Conservation (phyloP, 2,113 vertebrate species). For the Nettapus auritus region DNA sequence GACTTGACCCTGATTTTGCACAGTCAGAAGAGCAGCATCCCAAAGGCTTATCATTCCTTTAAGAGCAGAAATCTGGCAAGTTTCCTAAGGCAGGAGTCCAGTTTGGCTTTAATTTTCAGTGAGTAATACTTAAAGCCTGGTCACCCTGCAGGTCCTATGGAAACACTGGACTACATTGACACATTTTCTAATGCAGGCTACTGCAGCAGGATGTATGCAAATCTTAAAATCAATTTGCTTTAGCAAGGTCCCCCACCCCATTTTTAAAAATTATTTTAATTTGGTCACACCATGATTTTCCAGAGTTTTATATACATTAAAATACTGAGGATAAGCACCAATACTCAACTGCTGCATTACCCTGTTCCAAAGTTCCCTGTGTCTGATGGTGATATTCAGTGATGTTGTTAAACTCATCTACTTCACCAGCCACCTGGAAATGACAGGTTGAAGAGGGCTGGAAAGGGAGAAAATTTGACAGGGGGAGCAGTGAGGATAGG, state of each 20-base stretch:
- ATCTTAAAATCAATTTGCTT: background rate
- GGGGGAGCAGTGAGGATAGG: background rate
- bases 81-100: constrained; percentile 34
- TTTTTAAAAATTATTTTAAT: background rate
- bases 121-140: background rate
- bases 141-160: background rate
- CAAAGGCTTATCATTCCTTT: constrained; percentile 39
- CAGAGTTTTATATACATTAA: background rate
- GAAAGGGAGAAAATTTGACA: background rate
- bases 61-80: constrained; percentile 5
- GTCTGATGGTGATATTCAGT: rapidly evolving
- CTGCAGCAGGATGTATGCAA: background rate
- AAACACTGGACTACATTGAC: background rate
- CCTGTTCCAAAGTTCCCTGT: background rate
- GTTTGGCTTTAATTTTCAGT: background rate
- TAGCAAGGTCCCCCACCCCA: rapidly evolving
- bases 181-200: background rate
- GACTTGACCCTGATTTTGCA: constrained; percentile 10
- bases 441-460: background rate
- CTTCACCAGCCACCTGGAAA: background rate
- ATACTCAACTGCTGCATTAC: background rate
- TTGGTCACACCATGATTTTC: background rate
- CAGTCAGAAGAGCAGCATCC: constrained; percentile 45
- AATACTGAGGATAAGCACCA: background rate
- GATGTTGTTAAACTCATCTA: background rate